phyloP scores from a whole-genome alignment of 1,140 invertebrate species.

The Sarcophaga peregrina region DNA sequence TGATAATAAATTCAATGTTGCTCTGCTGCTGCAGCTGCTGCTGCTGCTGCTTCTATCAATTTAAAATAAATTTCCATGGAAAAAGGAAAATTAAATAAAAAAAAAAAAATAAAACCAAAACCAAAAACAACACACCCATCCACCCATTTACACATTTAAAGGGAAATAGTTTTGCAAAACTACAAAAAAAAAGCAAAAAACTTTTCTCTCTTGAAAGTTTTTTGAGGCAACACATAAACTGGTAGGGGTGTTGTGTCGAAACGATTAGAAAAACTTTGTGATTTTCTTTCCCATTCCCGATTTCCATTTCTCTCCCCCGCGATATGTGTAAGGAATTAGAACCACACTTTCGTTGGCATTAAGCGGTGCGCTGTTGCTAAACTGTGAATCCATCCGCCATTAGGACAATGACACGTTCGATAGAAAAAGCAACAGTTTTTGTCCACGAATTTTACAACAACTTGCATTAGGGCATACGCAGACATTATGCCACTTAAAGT shows the following conservation, averaged over 20 bases:
- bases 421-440: constrained; percentile 9
- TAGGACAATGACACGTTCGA: constrained; percentile 3
- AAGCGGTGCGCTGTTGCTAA: not conserved
- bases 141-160: not conserved
- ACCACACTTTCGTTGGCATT: not conserved
- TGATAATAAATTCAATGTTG: not conserved
- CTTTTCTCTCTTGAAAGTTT: not conserved
- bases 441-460: not conserved
- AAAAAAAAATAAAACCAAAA: too few relatives aligned
- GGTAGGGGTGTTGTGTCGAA: not conserved
- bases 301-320: not conserved
- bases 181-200: not conserved
- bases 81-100: too few relatives aligned
- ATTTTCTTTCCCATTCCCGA: not conserved
- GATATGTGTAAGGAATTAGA: not conserved
- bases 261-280: not conserved
- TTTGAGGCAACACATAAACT: not conserved
- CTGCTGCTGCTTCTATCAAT: not conserved
- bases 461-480: not conserved
- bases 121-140: not conserved
- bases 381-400: not conserved
- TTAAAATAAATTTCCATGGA: not conserved
- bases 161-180: not conserved
- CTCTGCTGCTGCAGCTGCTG: too few relatives aligned
- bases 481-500: constrained; percentile 3